Conservation (phyloP, 2,113 vertebrate species). For the Tricholaema leucomelas region DNA sequence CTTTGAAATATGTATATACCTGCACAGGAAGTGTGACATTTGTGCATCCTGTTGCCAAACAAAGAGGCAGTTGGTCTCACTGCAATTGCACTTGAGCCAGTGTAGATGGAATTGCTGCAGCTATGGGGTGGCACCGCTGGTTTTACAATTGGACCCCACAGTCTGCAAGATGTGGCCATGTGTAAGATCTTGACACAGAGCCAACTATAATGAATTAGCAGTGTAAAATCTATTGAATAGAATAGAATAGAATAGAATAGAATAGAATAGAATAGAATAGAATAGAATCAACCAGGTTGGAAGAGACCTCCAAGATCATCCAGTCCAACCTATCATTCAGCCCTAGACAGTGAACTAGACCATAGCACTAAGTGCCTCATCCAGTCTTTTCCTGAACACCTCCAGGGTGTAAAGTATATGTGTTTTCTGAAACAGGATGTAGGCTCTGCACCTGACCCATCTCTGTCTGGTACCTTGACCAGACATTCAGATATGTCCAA, state of each 20-base stretch:
- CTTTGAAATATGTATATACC: neutral
- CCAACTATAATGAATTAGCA: conserved; percentile 35
- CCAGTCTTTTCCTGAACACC: too few species aligned
- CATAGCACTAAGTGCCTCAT: too few species aligned
- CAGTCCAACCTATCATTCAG: too few species aligned
- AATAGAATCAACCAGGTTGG: too few species aligned
- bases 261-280: too few species aligned
- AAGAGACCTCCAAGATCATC: too few species aligned
- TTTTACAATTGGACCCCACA: conserved; percentile 12
- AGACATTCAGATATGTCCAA: neutral
- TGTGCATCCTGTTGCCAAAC: neutral
- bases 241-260: too few species aligned
- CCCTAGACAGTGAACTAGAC: too few species aligned
- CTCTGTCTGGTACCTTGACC: neutral
- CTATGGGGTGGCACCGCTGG: conserved; percentile 27
- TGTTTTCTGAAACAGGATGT: neutral
- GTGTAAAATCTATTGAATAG: neutral
- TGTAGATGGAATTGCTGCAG: conserved; percentile 15
- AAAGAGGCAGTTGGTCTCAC: conserved; percentile 11
- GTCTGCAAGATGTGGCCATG: neutral
- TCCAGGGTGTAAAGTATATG: neutral
- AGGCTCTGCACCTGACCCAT: neutral
- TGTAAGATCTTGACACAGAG: too few species aligned
- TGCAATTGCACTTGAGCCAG: neutral
- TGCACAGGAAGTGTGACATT: neutral